These are phyloP conservation scores for Macrostomum lignano DNA, from an alignment of 1,140 invertebrate genomes.

Conservation along the genomic window DNA sequence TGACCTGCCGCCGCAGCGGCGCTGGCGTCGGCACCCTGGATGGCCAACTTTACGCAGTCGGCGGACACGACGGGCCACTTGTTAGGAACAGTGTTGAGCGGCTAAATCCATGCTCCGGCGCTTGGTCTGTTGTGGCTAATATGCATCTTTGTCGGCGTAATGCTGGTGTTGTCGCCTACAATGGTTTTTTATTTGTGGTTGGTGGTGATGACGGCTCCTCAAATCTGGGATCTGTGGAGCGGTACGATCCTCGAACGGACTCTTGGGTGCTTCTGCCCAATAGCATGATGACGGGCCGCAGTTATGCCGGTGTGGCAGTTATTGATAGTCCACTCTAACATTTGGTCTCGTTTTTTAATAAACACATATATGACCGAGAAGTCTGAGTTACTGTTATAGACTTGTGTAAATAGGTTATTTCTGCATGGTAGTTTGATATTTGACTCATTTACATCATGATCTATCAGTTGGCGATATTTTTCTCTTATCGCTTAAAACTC, in stretches of 20 bases:
- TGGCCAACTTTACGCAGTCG: constrained; percentile 25
- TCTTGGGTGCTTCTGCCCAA: constrained; percentile 39
- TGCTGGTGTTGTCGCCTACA: constrained; percentile 59
- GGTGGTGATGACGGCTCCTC: constrained; percentile 28
- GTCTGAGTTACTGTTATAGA: too few relatives aligned
- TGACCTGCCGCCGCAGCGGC: constrained; percentile 54
- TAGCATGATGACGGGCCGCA: constrained; percentile 60
- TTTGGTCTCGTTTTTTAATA: too few relatives aligned
- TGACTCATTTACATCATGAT: too few relatives aligned
- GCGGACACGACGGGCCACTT: constrained; percentile 55
- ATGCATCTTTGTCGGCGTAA: constrained; percentile 67
- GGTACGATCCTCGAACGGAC: constrained; percentile 21
- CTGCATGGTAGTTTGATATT: too few relatives aligned
- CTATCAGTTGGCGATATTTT: too few relatives aligned
- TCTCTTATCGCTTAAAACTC: too few relatives aligned
- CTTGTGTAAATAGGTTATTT: too few relatives aligned
- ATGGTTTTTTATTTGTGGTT: constrained; percentile 32
- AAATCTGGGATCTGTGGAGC: constrained; percentile 25
- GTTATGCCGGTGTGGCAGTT: constrained; percentile 81
- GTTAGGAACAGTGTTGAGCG: constrained; percentile 61
- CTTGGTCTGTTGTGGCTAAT: constrained; percentile 54
- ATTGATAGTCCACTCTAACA: too few relatives aligned
- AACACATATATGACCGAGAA: too few relatives aligned
- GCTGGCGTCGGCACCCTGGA: constrained; percentile 25
- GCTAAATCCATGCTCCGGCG: constrained; percentile 47